These are phyloP conservation scores for Babylonia areolata DNA, from an alignment of 1,140 invertebrate species.

Conservation along the genomic window DNA sequence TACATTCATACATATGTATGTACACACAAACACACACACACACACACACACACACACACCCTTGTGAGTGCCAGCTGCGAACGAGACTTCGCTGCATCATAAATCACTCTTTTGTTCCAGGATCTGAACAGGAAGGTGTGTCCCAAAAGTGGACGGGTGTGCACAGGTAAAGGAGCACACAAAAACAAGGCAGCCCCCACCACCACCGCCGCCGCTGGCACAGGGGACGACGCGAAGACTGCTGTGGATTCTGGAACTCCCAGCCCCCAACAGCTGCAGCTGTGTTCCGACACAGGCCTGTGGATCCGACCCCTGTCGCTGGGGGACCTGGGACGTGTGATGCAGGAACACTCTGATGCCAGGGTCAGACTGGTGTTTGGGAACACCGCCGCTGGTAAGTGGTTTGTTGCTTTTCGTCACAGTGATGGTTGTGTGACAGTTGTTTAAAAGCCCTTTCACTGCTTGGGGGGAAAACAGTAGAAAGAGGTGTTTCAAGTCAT, in stretches of 20 bases:
- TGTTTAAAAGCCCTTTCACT: no score
- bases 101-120: neutral
- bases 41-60: no score
- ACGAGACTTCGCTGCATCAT: no score
- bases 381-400: constrained; percentile 60
- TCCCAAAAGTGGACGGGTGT: constrained; percentile 35
- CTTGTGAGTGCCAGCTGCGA: no score
- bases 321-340: constrained; percentile 51
- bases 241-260: neutral
- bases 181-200: neutral
- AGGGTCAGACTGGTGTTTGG: constrained; percentile 58
- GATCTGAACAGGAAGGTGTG: constrained; percentile 52
- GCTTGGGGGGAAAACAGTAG: no score
- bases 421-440: no score
- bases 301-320: constrained; percentile 60
- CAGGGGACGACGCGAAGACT: neutral
- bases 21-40: no score
- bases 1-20: no score
- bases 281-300: constrained; percentile 49
- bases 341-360: constrained; percentile 47
- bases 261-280: constrained; percentile 23
- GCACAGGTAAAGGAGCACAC: constrained; percentile 20
- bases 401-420: no score
- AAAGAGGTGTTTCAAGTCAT: no score
- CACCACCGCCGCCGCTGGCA: neutral